These are phyloP conservation scores for Melanophora roralis DNA, from an alignment of 2,888 invertebrate species.

Conservation along the genomic window DNA sequence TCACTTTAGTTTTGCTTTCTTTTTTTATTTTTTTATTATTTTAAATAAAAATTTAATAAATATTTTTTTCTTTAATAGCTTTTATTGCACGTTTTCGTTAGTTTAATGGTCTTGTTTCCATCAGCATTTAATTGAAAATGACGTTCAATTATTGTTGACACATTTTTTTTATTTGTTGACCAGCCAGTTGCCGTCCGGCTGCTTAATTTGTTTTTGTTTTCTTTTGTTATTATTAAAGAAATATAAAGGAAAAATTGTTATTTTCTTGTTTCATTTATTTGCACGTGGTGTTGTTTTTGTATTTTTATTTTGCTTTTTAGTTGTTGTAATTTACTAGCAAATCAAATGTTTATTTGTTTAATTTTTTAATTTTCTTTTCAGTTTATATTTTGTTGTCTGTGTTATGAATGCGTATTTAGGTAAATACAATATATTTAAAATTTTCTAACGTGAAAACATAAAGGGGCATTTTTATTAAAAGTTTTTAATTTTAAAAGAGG, in stretches of 20 bases:
- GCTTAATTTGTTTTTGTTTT: neutral
- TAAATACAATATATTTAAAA: too few relatives aligned
- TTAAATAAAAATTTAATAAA: neutral
- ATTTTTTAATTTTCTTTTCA: neutral
- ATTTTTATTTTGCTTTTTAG: too few relatives aligned
- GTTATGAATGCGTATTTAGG: neutral
- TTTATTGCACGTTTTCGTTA: neutral
- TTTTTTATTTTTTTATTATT: neutral
- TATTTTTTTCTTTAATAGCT: neutral
- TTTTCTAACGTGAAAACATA: too few relatives aligned
- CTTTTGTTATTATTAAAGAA: neutral
- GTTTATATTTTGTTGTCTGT: neutral
- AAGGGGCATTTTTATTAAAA: too few relatives aligned
- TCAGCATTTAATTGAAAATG: conserved; percentile 37
- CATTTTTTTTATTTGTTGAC: neutral
- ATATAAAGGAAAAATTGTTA: neutral
- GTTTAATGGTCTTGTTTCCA: conserved; percentile 21
- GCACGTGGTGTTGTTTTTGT: neutral
- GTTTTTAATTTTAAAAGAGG: too few relatives aligned
- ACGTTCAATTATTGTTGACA: conserved; percentile 21
- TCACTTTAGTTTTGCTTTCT: neutral
- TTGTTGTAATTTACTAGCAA: conserved; percentile 20
- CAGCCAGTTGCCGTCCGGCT: neutral
- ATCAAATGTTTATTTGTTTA: conserved; percentile 28
- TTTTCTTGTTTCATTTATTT: neutral